Conservation (phyloP, 2,113 vertebrate genomes). For the Phrynosoma blainvillii region DNA sequence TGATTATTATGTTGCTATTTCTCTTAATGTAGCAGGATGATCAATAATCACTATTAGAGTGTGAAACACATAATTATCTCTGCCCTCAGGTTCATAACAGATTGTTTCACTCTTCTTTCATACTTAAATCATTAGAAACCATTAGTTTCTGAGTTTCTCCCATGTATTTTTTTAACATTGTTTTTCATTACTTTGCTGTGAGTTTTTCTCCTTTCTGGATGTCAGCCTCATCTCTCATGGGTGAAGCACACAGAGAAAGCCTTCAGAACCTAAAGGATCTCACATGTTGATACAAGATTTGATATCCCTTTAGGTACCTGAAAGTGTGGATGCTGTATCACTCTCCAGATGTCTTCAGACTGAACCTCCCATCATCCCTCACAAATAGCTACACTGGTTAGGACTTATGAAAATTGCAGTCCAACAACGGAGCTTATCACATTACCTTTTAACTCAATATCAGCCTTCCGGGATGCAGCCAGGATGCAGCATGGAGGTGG, state of each 20-base stretch:
- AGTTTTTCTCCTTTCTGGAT: neutral
- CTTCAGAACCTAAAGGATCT: neutral
- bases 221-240: neutral
- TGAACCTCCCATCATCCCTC: too few relatives aligned
- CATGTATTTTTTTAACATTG: neutral
- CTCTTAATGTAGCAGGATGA: slow-evolving; percentile 20
- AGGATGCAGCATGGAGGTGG: too few relatives aligned
- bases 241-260: neutral
- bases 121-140: neutral
- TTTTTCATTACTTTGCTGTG: neutral
- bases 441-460: too few relatives aligned
- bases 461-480: too few relatives aligned
- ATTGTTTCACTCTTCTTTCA: neutral
- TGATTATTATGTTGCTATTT: neutral
- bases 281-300: neutral
- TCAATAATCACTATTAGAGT: neutral
- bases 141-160: neutral
- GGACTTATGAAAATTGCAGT: neutral
- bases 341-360: too few relatives aligned
- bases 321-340: too few relatives aligned
- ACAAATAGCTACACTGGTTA: neutral
- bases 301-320: neutral
- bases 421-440: neutral
- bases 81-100: neutral
- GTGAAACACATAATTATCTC: neutral